Evolutionary conservation across 2,113 vertebrate genomes (phyloP).

Genomic region (Corythoichthys intestinalis): DNA sequence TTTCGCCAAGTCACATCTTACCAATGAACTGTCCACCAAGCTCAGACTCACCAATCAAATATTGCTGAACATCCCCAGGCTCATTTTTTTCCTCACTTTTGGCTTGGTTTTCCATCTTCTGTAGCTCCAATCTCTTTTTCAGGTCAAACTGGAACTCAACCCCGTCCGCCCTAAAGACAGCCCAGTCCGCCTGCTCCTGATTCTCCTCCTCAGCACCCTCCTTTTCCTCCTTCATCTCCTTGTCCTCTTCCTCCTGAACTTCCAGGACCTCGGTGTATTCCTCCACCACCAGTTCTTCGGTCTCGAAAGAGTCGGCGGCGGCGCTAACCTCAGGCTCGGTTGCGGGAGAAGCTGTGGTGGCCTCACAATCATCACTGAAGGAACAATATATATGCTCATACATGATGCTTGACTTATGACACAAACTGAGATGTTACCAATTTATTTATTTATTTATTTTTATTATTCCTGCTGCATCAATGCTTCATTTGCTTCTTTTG

Average conservation of each 20-base stretch:
- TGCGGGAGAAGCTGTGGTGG: conserved; percentile 9
- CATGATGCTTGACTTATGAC: background rate
- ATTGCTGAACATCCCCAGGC: conserved; percentile 39
- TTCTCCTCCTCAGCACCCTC: conserved; percentile 9
- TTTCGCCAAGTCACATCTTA: too few species aligned
- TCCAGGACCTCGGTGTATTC: conserved; percentile 59
- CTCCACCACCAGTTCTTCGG: conserved; percentile 51
- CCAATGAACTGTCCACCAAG: too few species aligned
- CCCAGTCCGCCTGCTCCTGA: conserved; percentile 41
- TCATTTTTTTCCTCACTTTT: conserved; percentile 18
- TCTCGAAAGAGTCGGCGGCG: conserved; percentile 40
- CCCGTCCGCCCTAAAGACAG: conserved; percentile 62
- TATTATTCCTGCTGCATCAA: too few species aligned
- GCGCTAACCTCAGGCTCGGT: conserved; percentile 34
- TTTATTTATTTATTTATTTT: background rate
- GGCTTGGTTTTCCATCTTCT: conserved; percentile 12
- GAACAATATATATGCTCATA: conserved; percentile 14
- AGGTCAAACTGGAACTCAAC: conserved; percentile 64
- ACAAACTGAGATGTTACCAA: too few species aligned
- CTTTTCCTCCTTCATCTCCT: conserved; percentile 31
- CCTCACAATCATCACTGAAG: conserved; percentile 34
- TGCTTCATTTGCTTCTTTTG: too few species aligned
- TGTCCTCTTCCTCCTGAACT: background rate
- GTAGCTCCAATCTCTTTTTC: conserved; percentile 44
- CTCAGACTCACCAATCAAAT: conserved; percentile 64